Base-by-base conservation (phyloP, 2,888 invertebrate genomes). In the Perithous albicinctus region DNA sequence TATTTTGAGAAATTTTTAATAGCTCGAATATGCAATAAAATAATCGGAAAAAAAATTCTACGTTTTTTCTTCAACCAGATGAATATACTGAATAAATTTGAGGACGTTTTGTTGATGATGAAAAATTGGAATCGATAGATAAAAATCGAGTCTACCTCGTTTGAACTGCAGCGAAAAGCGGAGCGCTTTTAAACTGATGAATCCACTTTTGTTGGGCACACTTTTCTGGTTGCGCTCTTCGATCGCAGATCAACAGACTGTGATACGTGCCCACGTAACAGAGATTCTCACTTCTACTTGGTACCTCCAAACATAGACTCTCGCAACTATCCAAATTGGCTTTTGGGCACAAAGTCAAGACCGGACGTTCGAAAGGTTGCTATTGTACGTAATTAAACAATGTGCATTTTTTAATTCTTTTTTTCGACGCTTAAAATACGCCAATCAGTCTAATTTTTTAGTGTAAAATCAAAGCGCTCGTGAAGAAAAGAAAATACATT, bases 141-240 rank as follows among this genome's bases (percentile, higher is more conserved):
- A 15, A 8, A 35, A 59, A 35, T 35, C 35, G 2, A 59, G 91
- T 91, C 61, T 93, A 93, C 87, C 93, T 93, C 73, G 90, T 88
- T 26, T 91, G 89, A 20, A 93, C 88, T 4, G 92, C 88, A 46
- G 94, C 92, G 66, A 93, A 93, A 0, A 94, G 91, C 0, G 95
- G 94, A 2, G 93, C 88, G 78, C 93, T 93, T 84, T 94, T 93
- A 89, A 95, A 94, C 4, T 94, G 94, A 84, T 95, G 95, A 0
- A 93, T 94, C 95, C 95, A 95, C 79, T 94, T 93, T 84, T 94
- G 94, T 3, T 93, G 88, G 0, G 93, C 86, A 20, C 88, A 86
- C 8, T 85, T 76, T n/a, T 86, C 83, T 4, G 82, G 73, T 20
- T 87, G 85, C 8, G 84, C 87, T 35, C 92, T 89, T 61, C 84